Evolutionary conservation across 2,888 invertebrate species (phyloP).

Genomic region (Athripsodes cinereus): DNA sequence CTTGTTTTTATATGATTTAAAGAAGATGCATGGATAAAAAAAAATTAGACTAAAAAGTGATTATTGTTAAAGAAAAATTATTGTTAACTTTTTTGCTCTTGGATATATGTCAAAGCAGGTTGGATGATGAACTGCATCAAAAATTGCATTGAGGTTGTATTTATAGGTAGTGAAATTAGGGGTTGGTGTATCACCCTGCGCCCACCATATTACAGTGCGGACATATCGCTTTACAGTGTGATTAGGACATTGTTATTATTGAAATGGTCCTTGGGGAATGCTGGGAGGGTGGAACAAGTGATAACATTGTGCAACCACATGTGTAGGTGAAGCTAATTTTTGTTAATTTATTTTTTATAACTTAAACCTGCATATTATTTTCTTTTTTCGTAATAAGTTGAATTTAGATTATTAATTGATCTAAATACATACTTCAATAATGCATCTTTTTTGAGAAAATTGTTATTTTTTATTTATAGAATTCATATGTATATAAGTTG

Average conservation of each 20-base stretch:
- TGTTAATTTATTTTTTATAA: background rate
- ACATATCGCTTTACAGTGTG: constrained; percentile 32
- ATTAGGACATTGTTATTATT: constrained; percentile 36
- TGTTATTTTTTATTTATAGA: too few relatives aligned
- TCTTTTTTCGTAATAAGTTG: too few relatives aligned
- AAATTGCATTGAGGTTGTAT: constrained; percentile 19
- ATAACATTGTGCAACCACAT: background rate
- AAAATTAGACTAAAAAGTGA: too few relatives aligned
- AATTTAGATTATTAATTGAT: too few relatives aligned
- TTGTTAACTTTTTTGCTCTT: background rate
- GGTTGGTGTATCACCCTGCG: constrained; percentile 13
- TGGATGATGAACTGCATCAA: constrained; percentile 24
- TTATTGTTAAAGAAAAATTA: too few relatives aligned
- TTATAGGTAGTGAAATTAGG: constrained; percentile 21
- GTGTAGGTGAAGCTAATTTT: background rate
- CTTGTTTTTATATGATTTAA: too few relatives aligned
- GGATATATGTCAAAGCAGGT: constrained; percentile 20
- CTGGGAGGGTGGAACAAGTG: constrained; percentile 14
- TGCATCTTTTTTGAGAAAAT: too few relatives aligned
- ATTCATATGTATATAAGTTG: too few relatives aligned
- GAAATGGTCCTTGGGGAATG: constrained; percentile 25
- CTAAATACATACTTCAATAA: too few relatives aligned
- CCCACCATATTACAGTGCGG: constrained; percentile 27
- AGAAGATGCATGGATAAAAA: too few relatives aligned
- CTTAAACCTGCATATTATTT: too few relatives aligned